Base-by-base conservation (phyloP, 1,140 invertebrate species). In the Schlechtendalia chinensis region DNA sequence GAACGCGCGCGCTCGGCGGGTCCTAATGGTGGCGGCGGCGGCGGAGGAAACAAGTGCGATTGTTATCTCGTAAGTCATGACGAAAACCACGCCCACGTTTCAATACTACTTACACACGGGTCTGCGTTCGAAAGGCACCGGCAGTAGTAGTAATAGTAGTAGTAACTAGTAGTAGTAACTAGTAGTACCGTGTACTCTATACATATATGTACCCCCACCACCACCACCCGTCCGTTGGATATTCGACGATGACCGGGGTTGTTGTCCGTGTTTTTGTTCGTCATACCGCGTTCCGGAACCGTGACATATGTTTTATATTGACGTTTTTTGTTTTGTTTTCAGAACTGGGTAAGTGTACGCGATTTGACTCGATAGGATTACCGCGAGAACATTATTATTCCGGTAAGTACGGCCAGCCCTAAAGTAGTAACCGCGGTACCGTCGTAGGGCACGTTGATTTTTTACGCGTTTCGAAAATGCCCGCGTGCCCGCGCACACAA, bases 41-140 rank as follows among this genome's bases (percentile, higher is more conserved):
- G 29, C 54, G 47, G 69, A 54, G 69, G 69, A 72, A 72, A 72
- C 69, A 72, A 72, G 69, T 72, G 69, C 69, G 69, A 72, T 72
- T 72, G 47, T 72, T 72, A 72, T 72, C 69, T 53, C n/a, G n/a
- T 54, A 50, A 47, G 69, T 53, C 69, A 72, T 72, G 69, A 53
- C 22, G 10, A 72, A 29, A 54, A 54, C 69, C 69, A 53, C 69
- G 69, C 69, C 69, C 54, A 72, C 69, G 24, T 72, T 72, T 72
- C 69, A 54, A 72, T 39, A 39, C 69, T 54, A 72, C 69, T 72
- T 54, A 72, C 50, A 14, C 39, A 24, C n/a, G n/a, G 39, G 32
- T 39, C 8, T 8, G 32, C 32, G 32, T 24, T n/a, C 22, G 24
- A 39, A 67, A 22, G 17, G 19, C 39, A n/a, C n/a, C n/a, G n/a